Conservation (phyloP, 2,113 vertebrate genomes). For the Diphyllodes magnificus region DNA sequence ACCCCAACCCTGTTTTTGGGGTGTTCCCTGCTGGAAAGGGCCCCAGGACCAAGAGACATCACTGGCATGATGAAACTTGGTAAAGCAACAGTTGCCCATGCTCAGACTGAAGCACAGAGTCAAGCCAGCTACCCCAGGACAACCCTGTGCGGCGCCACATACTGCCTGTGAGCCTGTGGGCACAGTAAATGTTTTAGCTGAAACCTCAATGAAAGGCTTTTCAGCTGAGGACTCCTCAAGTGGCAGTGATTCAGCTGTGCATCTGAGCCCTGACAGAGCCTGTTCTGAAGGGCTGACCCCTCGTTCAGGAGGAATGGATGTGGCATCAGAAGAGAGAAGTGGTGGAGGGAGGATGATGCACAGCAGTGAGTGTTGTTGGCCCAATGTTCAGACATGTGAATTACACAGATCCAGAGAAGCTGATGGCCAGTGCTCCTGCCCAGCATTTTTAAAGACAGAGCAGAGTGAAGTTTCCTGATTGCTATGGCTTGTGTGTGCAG, state of each 20-base stretch:
- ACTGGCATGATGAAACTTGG: background rate
- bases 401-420: background rate
- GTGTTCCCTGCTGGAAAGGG: background rate
- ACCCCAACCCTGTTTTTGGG: background rate
- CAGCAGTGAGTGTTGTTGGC: background rate
- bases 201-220: background rate
- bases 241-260: background rate
- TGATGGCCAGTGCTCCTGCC: background rate
- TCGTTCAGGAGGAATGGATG: background rate
- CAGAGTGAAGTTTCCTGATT: background rate
- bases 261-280: background rate
- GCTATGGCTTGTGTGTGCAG: background rate
- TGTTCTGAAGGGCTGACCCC: background rate
- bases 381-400: background rate
- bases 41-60: background rate
- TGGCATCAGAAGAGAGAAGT: background rate
- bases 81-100: background rate
- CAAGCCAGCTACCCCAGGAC: background rate
- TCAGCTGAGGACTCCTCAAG: background rate
- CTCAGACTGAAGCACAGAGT: background rate
- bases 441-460: background rate
- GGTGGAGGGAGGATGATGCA: rapidly evolving
- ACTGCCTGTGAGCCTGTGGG: background rate
- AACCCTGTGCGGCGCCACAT: background rate
- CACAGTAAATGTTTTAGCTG: background rate